phyloP scores from a whole-genome alignment of 2,888 invertebrate species.

The Caenorhabditis japonica region DNA sequence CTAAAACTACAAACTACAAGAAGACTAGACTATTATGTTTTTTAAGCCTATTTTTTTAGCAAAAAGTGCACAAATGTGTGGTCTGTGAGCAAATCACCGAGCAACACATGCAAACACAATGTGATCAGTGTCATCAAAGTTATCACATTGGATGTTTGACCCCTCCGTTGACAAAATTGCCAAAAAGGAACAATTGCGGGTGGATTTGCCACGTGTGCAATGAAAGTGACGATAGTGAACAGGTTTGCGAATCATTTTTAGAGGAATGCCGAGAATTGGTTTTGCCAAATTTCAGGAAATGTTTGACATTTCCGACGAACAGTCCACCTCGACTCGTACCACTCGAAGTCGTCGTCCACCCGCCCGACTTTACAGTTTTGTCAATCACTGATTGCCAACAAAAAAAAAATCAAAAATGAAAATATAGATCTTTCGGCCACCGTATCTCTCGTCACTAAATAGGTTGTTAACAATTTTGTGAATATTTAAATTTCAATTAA shows the following conservation, averaged over 20 bases:
- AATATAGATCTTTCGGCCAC: too few species aligned
- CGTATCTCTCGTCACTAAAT: too few species aligned
- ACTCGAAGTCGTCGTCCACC: conserved; percentile 39
- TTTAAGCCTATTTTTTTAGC: too few species aligned
- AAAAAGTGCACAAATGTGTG: conserved; percentile 10
- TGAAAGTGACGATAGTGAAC: conserved; percentile 41
- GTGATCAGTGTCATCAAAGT: conserved; percentile 91
- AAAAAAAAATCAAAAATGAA: too few species aligned
- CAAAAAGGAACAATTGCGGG: conserved; percentile 45
- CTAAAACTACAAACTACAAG: too few species aligned
- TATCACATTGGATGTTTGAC: conserved; percentile 94
- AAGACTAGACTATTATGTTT: too few species aligned
- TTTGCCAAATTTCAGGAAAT: conserved; percentile 9
- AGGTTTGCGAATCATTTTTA: too few species aligned
- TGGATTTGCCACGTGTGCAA: conserved; percentile 57
- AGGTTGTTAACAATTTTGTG: too few species aligned
- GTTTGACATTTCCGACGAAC: conserved; percentile 7
- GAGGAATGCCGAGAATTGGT: too few species aligned
- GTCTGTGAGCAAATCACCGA: conserved; percentile 83
- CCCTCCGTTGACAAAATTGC: conserved; percentile 86
- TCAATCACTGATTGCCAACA: conserved; percentile 24
- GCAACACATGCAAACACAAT: conserved; percentile 93
- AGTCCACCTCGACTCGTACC: neutral
- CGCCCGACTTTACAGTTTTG: conserved; percentile 21
- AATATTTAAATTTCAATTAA: neutral